phyloP scores from a whole-genome alignment of 2,113 vertebrate species.

The Otocyon megalotis region DNA sequence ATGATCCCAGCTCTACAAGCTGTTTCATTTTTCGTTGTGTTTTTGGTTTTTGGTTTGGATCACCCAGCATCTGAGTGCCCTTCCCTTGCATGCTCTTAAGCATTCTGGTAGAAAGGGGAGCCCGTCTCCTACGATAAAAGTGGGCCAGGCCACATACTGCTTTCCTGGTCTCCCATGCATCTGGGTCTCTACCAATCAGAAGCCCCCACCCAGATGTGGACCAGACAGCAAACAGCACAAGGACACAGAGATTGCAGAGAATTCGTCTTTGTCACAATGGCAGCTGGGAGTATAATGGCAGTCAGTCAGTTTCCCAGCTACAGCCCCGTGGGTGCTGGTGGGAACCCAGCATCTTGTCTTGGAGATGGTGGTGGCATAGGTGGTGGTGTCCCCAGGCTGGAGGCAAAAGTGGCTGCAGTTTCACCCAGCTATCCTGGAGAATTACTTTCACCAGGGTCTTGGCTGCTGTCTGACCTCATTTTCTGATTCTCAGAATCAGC shows the following conservation, averaged over 20 bases:
- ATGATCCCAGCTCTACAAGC: neutral
- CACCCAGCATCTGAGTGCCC: neutral
- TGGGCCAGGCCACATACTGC: neutral
- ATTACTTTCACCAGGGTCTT: neutral
- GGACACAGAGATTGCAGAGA: neutral
- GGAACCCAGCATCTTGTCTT: neutral
- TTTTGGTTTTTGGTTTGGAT: neutral
- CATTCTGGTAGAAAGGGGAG: neutral
- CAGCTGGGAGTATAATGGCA: neutral
- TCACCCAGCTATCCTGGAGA: rapidly evolving
- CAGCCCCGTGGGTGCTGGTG: neutral
- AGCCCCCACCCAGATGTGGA: neutral
- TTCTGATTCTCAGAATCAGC: neutral
- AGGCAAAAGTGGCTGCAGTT: no score
- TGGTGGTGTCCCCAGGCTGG: neutral
- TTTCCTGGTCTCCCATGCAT: neutral
- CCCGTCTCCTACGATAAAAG: neutral
- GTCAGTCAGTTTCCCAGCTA: neutral
- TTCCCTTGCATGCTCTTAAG: neutral
- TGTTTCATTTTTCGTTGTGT: neutral
- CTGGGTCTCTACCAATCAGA: neutral
- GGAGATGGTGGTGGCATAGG: neutral
- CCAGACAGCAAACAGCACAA: neutral
- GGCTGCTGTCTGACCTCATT: neutral
- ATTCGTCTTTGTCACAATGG: neutral